Evolutionary conservation across 53 echinoderm and acorn worm genomes (phyloP), one percentile per base, ranked within the genome.

Genomic region (Mesocentrotus franciscanus): DNA sequence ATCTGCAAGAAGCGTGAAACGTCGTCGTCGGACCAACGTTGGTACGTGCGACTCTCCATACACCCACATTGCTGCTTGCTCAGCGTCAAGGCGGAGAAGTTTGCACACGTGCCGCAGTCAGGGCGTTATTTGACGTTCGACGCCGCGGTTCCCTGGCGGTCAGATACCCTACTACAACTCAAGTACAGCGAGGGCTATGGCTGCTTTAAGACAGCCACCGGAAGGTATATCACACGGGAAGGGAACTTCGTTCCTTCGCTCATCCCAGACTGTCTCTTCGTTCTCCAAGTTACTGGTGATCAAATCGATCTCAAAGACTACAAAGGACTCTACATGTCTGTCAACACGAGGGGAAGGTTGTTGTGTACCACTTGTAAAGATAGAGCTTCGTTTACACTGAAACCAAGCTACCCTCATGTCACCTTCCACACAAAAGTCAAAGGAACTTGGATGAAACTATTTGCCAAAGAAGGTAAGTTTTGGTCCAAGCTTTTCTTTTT

Each of bases 181-280:
- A 61, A 10, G 70, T 94, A 94, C 87, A 94, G 85, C 87, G 95
- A 94, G 11, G 95, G 95, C 10, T 94, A 94, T 26, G 87, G 85
- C 16, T 94, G 71, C 71, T 62, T 94, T 13, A 60, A 16, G 56
- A 68, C 66, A 12, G n/a, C 68, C 12, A 66, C 70, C 20, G 95
- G 95, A 26, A 20, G 85, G 57, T 94, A 85, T 35, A 13, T 94
- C 72, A 94, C 62, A 35, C 85, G 95, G 55, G 94, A 94, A 66
- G 95, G 95, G 0, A 94, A 70, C 85, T 42, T 94, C 24, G 87
- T 34, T 9, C 24, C 66, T 10, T 34, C 36, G 16, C 61, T 85
- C 68, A 68, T 34, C 29, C 95, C 32, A 12, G 55, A 94, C n/a
- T 94, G 95, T 72, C 95, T 94, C 24, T 94, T 94, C 39, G 95